phyloP scores from a whole-genome alignment of 2,888 invertebrate genomes.

The Oscheius sp. region DNA sequence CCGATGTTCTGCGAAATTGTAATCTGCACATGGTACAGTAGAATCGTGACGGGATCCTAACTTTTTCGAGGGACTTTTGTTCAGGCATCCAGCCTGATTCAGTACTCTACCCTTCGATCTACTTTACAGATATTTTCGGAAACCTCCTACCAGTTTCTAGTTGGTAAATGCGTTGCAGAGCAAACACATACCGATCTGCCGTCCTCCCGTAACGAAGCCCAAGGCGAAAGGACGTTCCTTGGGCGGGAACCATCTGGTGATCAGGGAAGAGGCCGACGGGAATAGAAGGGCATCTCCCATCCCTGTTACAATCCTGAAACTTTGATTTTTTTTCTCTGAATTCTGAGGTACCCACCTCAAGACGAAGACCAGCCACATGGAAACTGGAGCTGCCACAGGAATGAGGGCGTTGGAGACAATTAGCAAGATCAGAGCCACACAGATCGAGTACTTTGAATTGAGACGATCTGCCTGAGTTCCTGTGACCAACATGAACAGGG shows the following conservation, averaged over 20 bases:
- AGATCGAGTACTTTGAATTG: slow-evolving; percentile 71
- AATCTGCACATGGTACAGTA: too few relatives aligned
- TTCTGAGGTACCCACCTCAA: slow-evolving; percentile 42
- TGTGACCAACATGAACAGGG: slow-evolving; percentile 66
- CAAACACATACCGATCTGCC: slow-evolving; percentile 63
- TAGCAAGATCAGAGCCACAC: slow-evolving; percentile 58
- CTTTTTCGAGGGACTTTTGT: not conserved
- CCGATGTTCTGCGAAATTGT: too few relatives aligned
- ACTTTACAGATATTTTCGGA: not conserved
- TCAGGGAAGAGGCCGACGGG: slow-evolving; percentile 67
- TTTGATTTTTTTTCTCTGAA: not conserved
- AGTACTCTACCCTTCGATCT: not conserved
- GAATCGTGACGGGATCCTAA: too few relatives aligned
- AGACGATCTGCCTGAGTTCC: slow-evolving; percentile 69
- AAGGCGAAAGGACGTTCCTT: slow-evolving; percentile 71
- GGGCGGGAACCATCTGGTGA: slow-evolving; percentile 71
- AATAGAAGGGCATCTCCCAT: slow-evolving; percentile 67
- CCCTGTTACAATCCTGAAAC: slow-evolving; percentile 64
- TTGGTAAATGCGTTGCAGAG: not conserved
- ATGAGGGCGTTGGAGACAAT: slow-evolving; percentile 65
- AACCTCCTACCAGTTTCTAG: not conserved
- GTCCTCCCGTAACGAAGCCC: slow-evolving; percentile 71
- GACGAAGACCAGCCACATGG: slow-evolving; percentile 61
- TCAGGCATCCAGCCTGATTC: not conserved
- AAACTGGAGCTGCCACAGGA: slow-evolving; percentile 60